phyloP scores from a whole-genome alignment of 2,888 invertebrate genomes.

The Neocrepidodera transversa region DNA sequence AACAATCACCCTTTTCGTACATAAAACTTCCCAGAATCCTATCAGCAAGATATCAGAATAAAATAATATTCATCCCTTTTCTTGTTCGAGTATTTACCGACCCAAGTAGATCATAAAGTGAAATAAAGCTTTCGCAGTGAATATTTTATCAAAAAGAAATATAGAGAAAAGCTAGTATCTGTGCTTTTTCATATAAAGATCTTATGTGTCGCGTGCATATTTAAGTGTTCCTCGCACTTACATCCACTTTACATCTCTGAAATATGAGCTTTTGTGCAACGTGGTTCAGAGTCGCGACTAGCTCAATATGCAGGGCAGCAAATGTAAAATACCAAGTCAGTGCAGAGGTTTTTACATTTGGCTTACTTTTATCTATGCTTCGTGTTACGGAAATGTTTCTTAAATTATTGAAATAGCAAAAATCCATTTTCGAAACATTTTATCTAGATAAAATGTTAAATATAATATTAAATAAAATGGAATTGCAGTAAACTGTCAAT shows the following conservation, averaged over 20 bases:
- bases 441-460: too few species aligned
- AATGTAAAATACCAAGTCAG: too few species aligned
- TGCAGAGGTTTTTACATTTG: too few species aligned
- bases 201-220: conserved; percentile 12
- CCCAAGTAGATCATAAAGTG: conserved; percentile 51
- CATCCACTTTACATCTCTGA: conserved; percentile 16
- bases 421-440: too few species aligned
- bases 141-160: conserved; percentile 55
- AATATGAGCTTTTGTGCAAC: conserved; percentile 14
- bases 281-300: neutral
- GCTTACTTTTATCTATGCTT: too few species aligned
- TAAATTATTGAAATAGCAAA: too few species aligned
- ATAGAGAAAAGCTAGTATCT: conserved; percentile 34
- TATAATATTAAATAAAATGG: too few species aligned
- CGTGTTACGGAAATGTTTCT: too few species aligned
- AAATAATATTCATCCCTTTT: conserved; percentile 50
- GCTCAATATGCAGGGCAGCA: too few species aligned
- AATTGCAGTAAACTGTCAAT: too few species aligned
- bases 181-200: conserved; percentile 10
- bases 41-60: conserved; percentile 46
- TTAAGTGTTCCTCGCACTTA: conserved; percentile 15
- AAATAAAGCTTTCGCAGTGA: conserved; percentile 52
- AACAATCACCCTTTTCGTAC: too few species aligned
- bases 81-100: conserved; percentile 51
- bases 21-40: too few species aligned